phyloP scores from a whole-genome alignment of 2,888 invertebrate genomes.

The Piscicola geometra region DNA sequence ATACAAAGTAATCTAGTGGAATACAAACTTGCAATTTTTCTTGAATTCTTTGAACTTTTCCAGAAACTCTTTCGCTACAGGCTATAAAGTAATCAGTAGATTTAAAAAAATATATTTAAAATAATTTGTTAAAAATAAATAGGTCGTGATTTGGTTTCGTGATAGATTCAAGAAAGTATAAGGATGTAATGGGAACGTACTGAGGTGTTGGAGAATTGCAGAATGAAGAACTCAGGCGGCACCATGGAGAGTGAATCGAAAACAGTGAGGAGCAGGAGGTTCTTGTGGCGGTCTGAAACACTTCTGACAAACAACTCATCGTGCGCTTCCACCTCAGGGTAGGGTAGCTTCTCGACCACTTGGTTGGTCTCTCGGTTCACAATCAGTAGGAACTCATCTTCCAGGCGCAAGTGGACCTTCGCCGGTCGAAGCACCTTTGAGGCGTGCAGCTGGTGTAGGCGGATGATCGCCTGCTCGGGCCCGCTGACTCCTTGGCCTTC shows the following conservation, averaged over 20 bases:
- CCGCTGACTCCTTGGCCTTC: neutral
- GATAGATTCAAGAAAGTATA: neutral
- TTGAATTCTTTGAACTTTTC: neutral
- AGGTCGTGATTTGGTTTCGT: neutral
- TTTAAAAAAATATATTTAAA: neutral
- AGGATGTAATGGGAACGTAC: neutral
- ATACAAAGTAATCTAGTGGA: neutral
- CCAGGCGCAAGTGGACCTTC: slow-evolving; percentile 17
- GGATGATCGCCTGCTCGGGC: slow-evolving; percentile 31
- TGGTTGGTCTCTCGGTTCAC: neutral
- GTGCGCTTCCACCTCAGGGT: neutral
- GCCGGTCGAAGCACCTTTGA: slow-evolving; percentile 13
- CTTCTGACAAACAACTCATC: slow-evolving; percentile 26
- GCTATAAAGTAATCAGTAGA: neutral
- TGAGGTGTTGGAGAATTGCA: slow-evolving; percentile 17
- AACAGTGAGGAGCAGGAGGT: slow-evolving; percentile 16
- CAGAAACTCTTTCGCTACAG: slow-evolving; percentile 1
- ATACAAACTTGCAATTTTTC: neutral
- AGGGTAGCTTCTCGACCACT: slow-evolving; percentile 20
- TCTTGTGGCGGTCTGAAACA: slow-evolving; percentile 16
- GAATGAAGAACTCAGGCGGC: slow-evolving; percentile 26
- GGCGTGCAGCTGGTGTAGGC: slow-evolving; percentile 20
- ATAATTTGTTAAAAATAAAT: neutral
- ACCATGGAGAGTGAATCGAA: slow-evolving; percentile 10
- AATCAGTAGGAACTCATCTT: neutral